A percentile compares a stretch with the other conserved stretches of the same genome.
These are phyloP conservation scores for Drosophila nigromelanica DNA, from an alignment of 1,140 invertebrate species.

Conservation along the genomic window DNA sequence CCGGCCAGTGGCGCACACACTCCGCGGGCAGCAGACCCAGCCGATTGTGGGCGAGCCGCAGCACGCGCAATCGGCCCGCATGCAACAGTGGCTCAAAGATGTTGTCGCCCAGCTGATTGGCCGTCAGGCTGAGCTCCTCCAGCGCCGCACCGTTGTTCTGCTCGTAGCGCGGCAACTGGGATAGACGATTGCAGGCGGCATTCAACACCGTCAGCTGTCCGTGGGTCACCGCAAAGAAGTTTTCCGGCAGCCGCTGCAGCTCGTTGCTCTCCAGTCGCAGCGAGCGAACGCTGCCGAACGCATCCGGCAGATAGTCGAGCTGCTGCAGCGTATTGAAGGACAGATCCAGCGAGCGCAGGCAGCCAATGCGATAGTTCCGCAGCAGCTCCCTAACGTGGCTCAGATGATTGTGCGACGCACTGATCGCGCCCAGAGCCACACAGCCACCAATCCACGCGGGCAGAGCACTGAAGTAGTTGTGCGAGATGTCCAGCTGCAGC, in stretches of 20 bases:
- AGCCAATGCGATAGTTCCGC: constrained; percentile 89
- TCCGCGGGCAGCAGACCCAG: constrained; percentile 90
- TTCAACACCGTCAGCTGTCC: constrained; percentile 90
- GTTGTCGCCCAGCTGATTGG: constrained; percentile 90
- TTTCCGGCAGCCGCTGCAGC: constrained; percentile 88
- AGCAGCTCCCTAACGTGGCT: constrained; percentile 89
- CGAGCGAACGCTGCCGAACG: constrained; percentile 88
- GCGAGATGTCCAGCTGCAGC: constrained; percentile 90
- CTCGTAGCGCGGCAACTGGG: constrained; percentile 86
- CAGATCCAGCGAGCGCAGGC: constrained; percentile 89
- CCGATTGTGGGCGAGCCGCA: constrained; percentile 92
- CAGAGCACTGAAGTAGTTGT: constrained; percentile 89
- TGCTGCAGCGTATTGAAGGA: constrained; percentile 90
- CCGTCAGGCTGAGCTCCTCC: constrained; percentile 90
- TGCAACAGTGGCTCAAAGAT: constrained; percentile 88
- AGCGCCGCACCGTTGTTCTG: constrained; percentile 86
- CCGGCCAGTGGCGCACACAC: constrained; percentile 89
- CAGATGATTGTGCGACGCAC: constrained; percentile 90
- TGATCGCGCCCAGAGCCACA: constrained; percentile 88
- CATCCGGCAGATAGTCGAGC: constrained; percentile 88
- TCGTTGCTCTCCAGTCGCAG: constrained; percentile 91
- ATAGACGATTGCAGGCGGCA: constrained; percentile 90
- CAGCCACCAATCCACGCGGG: constrained; percentile 92
- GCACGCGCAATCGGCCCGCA: constrained; percentile 87
- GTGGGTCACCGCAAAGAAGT: constrained; percentile 89